Evolutionary conservation across 2,888 invertebrate genomes (phyloP).

Genomic region (Lepidochitona cinerea): DNA sequence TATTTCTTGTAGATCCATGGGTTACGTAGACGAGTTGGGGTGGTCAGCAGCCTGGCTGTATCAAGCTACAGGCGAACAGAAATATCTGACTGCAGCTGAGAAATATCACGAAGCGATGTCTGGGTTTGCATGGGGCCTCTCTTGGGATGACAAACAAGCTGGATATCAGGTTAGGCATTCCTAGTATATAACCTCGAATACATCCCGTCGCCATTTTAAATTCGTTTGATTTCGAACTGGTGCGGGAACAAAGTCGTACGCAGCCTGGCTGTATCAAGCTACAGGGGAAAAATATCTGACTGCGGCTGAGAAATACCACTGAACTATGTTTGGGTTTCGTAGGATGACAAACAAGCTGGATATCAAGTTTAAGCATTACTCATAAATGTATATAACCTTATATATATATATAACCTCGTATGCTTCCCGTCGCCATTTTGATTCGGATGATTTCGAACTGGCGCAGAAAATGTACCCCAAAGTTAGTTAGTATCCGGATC

Average conservation of each 20-base stretch:
- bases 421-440: no score
- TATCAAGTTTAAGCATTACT: no score
- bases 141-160: conserved; percentile 55
- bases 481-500: no score
- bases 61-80: conserved; percentile 48
- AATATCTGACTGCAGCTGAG: conserved; percentile 46
- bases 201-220: no score
- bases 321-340: conserved; percentile 28
- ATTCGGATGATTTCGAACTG: no score
- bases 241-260: no score
- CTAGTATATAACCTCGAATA: no score
- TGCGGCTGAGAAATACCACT: conserved; percentile 39
- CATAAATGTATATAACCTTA: no score
- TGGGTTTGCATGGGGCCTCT: conserved; percentile 45
- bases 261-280: conserved; percentile 58
- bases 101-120: conserved; percentile 27
- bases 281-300: conserved; percentile 49
- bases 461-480: no score
- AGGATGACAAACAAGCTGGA: conserved; percentile 55
- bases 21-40: conserved; percentile 53
- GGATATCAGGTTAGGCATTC: conserved; percentile 54
- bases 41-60: conserved; percentile 61
- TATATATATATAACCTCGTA: no score
- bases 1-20: no score
- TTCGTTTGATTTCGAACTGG: no score